phyloP scores from a whole-genome alignment of 2,113 vertebrate genomes.

The Cephalopholis sonnerati region DNA sequence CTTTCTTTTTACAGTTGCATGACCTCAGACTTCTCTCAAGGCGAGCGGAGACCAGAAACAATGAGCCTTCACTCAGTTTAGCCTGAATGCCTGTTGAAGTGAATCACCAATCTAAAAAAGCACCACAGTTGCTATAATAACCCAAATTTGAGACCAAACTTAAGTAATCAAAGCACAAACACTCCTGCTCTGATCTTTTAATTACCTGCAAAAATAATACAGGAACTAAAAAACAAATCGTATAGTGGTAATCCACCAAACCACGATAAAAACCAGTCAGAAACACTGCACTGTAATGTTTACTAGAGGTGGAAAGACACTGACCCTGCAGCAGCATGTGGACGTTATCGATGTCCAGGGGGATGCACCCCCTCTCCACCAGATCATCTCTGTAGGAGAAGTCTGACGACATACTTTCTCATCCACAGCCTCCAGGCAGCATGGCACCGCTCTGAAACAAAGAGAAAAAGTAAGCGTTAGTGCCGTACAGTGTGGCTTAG shows the following conservation, averaged over 20 bases:
- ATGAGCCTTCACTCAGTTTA: conserved; percentile 2
- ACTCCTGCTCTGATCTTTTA: neutral
- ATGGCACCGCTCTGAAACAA: conserved; percentile 60
- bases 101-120: neutral
- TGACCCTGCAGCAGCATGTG: conserved; percentile 85
- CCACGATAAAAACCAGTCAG: neutral
- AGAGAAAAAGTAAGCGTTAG: neutral
- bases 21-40: conserved; percentile 34
- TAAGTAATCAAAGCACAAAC: neutral
- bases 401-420: conserved; percentile 76
- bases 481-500: neutral
- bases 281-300: neutral
- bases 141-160: neutral
- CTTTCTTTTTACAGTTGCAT: conserved; percentile 15
- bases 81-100: neutral
- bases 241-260: neutral
- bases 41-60: conserved; percentile 18
- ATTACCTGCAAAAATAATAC: neutral
- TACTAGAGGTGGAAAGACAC: conserved; percentile 13
- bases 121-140: neutral
- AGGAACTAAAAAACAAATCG: neutral
- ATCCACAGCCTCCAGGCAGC: conserved; percentile 50
- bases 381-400: conserved; percentile 51
- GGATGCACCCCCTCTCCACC: conserved; percentile 70
- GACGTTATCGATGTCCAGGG: conserved; percentile 85